A percentile compares a stretch with the other conserved stretches of the same genome.
These are phyloP conservation scores for Eulemur macaco DNA, from an alignment of 2,113 vertebrate species.

Conservation along the genomic window DNA sequence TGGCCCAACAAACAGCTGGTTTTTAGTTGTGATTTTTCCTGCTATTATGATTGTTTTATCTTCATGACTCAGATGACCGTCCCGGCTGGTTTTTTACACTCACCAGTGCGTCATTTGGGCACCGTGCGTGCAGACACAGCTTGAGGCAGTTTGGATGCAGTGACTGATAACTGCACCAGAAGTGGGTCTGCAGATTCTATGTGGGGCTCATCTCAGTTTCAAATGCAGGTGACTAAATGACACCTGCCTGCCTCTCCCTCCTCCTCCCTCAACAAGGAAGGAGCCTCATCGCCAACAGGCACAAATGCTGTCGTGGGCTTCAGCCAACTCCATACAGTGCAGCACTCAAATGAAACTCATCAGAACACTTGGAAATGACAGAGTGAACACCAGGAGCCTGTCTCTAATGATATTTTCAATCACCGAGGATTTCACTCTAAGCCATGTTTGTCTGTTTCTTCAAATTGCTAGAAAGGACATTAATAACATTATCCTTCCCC, in stretches of 20 bases:
- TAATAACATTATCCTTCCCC: constrained; percentile 26
- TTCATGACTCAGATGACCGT: neutral
- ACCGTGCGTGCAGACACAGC: neutral
- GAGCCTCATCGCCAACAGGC: neutral
- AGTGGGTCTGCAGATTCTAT: neutral
- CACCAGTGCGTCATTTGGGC: neutral
- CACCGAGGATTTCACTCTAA: constrained; percentile 52
- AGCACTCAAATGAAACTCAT: neutral
- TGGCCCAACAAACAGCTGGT: neutral
- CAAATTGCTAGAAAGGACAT: constrained; percentile 51
- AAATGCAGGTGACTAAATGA: constrained; percentile 51
- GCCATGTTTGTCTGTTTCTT: constrained; percentile 33
- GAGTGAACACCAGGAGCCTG: constrained; percentile 29
- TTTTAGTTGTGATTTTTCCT: neutral
- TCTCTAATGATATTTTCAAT: constrained; percentile 62
- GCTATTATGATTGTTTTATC: neutral
- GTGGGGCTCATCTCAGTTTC: neutral
- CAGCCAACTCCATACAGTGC: neutral
- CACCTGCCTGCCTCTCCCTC: constrained; percentile 24
- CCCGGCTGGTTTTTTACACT: neutral
- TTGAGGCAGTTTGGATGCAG: neutral
- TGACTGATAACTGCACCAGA: neutral
- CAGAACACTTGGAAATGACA: constrained; percentile 55
- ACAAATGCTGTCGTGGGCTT: neutral
- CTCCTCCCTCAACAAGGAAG: neutral